These are phyloP conservation scores for Carassius carassius DNA, from an alignment of 2,113 vertebrate genomes.

Conservation along the genomic window DNA sequence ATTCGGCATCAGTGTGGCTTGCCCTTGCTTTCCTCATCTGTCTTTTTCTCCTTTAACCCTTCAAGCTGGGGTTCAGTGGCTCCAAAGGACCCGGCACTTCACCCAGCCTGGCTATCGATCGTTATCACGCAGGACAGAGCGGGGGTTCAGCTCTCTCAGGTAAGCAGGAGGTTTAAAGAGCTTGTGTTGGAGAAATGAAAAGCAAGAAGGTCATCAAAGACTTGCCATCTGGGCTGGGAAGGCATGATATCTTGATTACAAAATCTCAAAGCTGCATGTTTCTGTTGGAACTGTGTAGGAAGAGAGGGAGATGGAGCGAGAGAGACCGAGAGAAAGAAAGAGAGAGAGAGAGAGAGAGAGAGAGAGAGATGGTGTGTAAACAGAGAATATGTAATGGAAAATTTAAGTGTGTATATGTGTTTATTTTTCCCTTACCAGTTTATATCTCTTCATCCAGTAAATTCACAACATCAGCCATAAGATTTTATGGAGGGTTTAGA, in stretches of 20 bases:
- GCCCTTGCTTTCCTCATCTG: constrained; percentile 24
- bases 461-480: not conserved
- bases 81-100: constrained; percentile 63
- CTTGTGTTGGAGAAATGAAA: constrained; percentile 56
- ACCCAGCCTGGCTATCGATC: constrained; percentile 65
- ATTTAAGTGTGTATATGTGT: not conserved
- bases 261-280: constrained; percentile 25
- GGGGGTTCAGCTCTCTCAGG: constrained; percentile 48
- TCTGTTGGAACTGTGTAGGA: constrained; percentile 4
- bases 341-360: too few relatives aligned
- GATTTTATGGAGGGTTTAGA: not conserved
- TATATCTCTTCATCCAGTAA: not conserved
- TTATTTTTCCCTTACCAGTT: not conserved
- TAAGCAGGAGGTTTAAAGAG: constrained; percentile 59
- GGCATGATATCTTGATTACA: constrained; percentile 35
- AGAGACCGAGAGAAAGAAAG: not conserved
- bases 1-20: constrained; percentile 65
- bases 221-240: constrained; percentile 50
- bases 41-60: constrained; percentile 70
- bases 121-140: constrained; percentile 56
- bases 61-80: constrained; percentile 68
- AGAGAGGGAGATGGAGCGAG: not conserved
- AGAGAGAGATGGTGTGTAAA: not conserved
- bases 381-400: not conserved
- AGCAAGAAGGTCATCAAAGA: constrained; percentile 64